These are phyloP conservation scores for Nowickia ferox DNA, from an alignment of 2,888 invertebrate genomes.

Conservation along the genomic window DNA sequence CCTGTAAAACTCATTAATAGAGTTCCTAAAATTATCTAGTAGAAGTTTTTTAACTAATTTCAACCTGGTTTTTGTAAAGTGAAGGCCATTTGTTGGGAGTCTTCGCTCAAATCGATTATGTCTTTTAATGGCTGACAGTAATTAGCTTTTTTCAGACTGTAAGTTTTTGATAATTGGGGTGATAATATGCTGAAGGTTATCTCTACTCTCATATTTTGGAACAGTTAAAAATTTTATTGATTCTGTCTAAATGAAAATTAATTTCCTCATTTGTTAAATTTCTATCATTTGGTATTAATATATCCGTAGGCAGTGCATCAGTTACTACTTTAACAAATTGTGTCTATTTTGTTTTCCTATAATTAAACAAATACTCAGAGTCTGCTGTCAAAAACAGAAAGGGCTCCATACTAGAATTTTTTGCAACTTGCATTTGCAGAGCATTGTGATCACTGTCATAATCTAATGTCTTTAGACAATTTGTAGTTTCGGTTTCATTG, in stretches of 20 bases:
- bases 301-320: background rate
- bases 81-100: too few relatives aligned
- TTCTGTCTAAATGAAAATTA: background rate
- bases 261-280: background rate
- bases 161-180: background rate
- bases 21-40: background rate
- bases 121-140: conserved; percentile 9
- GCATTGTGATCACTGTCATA: conserved; percentile 31
- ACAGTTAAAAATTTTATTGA: background rate
- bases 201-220: too few relatives aligned
- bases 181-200: background rate
- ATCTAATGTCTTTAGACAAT: background rate
- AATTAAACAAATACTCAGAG: background rate
- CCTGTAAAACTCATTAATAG: too few relatives aligned
- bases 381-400: background rate
- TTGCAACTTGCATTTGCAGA: background rate
- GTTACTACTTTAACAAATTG: background rate
- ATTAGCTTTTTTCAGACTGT: background rate
- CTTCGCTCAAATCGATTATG: too few relatives aligned
- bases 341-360: background rate
- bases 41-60: background rate
- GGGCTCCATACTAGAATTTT: background rate
- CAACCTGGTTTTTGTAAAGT: background rate
- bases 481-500: conserved; percentile 17
- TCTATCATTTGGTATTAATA: background rate